Base-by-base conservation (phyloP, 2,797 vertebrate species). In the Melopsittacus undulatus region DNA sequence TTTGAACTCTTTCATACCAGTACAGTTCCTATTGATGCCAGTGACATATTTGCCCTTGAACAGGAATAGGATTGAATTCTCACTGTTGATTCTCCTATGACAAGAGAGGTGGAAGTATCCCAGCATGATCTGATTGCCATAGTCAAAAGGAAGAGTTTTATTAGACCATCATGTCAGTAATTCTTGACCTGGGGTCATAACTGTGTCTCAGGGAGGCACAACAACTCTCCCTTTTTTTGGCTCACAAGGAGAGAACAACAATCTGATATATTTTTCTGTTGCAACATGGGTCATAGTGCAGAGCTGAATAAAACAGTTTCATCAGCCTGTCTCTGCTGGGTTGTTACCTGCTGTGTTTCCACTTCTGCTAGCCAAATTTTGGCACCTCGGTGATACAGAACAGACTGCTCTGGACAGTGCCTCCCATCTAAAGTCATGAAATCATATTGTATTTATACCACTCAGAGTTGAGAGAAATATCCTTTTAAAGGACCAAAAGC, bases 31-130 rank as follows among this genome's bases (percentile, higher is more conserved):
- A 24, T 38, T 82, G 87, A 90, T 95, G 86, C 64, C 86, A 70
- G 74, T 90, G 83, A 64, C 52, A 92, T 89, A 91, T 89, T 92
- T 87, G 91, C 57, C 92, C 92, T 95, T 93, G 93, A 90, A 56
- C 62, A 91, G 91, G 85, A 92, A 63, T 48, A 36, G 56, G 64
- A 78, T 89, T 94, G 88, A 74, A 64, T 94, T 91, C 54, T 92
- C 62, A 78, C 81, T 66, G 30, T 75, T 75, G 78, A 94, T 51
- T 89, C 45, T 84, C 52, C 82, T 72, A 57, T 42, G 61, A 87
- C 76, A 78, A 87, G 83, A 94, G 78, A 95, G 27, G 69, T 92
- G 72, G 72, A 92, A 90, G 78, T 96, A 92, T 93, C 88, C 52
- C 78, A 83, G 83, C 8, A 5, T 82, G 84, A 91, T 66, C 59